Percentiles rank a stretch among this genome's conserved stretches.
These are phyloP conservation scores for Scatophagus argus DNA, from an alignment of 2,113 vertebrate species.

Conservation along the genomic window DNA sequence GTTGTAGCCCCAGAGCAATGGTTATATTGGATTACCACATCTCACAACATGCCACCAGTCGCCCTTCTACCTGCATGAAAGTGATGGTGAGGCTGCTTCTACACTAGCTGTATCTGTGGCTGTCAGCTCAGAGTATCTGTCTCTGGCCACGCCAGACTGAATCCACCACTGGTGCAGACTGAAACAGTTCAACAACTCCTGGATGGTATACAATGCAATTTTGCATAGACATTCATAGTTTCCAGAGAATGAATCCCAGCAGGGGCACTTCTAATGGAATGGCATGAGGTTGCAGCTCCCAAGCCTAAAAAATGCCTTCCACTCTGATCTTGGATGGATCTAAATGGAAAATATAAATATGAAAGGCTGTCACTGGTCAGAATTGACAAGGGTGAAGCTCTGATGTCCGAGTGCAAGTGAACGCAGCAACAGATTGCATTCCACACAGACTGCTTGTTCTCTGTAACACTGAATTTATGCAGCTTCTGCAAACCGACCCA, in stretches of 20 bases:
- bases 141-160: background rate
- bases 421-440: too few species aligned
- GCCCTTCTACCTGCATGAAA: constrained; percentile 13
- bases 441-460: too few species aligned
- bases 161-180: background rate
- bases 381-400: too few species aligned
- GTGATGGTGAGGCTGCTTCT: background rate
- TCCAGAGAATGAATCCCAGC: background rate
- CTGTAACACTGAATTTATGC: too few species aligned
- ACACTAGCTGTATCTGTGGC: constrained; percentile 1
- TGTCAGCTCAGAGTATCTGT: background rate
- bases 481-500: too few species aligned
- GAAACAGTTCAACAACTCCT: background rate
- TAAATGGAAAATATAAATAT: too few species aligned
- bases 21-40: constrained; percentile 31
- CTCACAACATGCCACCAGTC: background rate
- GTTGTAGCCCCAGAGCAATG: constrained; percentile 36
- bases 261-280: too few species aligned
- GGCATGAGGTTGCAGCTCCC: too few species aligned
- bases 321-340: too few species aligned
- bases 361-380: too few species aligned
- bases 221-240: background rate
- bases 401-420: too few species aligned
- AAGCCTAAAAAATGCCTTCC: too few species aligned
- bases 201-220: background rate